These are phyloP conservation scores for Chrysolina americana DNA, from an alignment of 2,888 invertebrate species.

Conservation along the genomic window DNA sequence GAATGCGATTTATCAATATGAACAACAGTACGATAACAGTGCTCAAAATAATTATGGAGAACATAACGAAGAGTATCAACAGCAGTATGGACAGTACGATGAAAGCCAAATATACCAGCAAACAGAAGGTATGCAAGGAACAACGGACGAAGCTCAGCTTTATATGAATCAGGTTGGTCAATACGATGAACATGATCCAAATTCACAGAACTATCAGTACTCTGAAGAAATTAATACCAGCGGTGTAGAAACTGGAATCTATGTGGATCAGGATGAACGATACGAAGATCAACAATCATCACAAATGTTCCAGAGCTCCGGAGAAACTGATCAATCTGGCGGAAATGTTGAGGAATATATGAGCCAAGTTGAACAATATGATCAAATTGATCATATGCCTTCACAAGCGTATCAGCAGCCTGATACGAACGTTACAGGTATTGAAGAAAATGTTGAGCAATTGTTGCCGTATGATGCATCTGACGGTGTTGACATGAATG, in stretches of 20 bases:
- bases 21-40: constrained; percentile 55
- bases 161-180: constrained; percentile 20
- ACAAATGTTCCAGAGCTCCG: neutral
- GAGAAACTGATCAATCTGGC: neutral
- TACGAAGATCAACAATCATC: neutral
- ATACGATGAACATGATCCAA: constrained; percentile 44
- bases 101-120: constrained; percentile 33
- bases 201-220: constrained; percentile 1
- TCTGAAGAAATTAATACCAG: neutral
- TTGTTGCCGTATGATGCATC: neutral
- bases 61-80: constrained; percentile 51
- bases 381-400: constrained; percentile 37
- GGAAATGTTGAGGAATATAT: constrained; percentile 30
- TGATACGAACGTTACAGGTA: constrained; percentile 25
- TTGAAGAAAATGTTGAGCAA: neutral
- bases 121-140: constrained; percentile 44
- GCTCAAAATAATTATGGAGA: constrained; percentile 56
- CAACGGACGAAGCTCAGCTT: constrained; percentile 13
- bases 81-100: constrained; percentile 47
- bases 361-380: constrained; percentile 43
- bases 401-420: constrained; percentile 12
- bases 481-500: neutral
- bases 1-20: constrained; percentile 54
- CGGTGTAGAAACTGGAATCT: neutral
- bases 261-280: neutral